phyloP scores from a whole-genome alignment of 2,797 vertebrate genomes.

The Hyperoplus immaculatus region DNA sequence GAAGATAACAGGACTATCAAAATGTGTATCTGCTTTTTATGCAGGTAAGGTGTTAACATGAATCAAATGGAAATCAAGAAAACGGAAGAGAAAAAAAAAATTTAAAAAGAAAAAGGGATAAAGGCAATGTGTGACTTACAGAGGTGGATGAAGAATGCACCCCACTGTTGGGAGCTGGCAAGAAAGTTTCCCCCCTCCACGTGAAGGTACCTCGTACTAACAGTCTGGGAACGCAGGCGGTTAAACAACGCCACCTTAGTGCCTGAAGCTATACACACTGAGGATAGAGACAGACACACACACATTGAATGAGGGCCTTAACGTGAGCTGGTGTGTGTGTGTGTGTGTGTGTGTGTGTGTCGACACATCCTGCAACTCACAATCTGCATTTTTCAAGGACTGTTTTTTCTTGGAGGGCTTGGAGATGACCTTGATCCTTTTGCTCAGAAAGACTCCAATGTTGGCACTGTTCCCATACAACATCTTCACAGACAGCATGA shows the following conservation, averaged over 20 bases:
- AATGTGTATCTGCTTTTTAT: not conserved
- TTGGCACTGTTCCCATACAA: slow-evolving; percentile 97
- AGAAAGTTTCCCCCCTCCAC: slow-evolving; percentile 99
- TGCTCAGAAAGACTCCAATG: slow-evolving; percentile 98
- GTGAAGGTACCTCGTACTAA: slow-evolving; percentile 98
- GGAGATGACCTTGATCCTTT: slow-evolving; percentile 99
- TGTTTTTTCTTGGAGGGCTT: slow-evolving; percentile 99
- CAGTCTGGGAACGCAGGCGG: slow-evolving; percentile 97
- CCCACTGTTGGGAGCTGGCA: slow-evolving; percentile 99
- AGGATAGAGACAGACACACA: not conserved
- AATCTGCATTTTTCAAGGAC: slow-evolving; percentile 97
- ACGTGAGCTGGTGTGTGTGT: not conserved
- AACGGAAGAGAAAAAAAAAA: not conserved
- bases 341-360: not conserved
- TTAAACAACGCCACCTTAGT: slow-evolving; percentile 99
- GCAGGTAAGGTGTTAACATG: not conserved
- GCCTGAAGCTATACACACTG: slow-evolving; percentile 98
- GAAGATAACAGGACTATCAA: not conserved
- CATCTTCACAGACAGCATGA: slow-evolving; percentile 99
- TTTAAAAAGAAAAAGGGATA: not conserved
- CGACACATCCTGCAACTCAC: slow-evolving; percentile 84
- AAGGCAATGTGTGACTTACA: slow-evolving; percentile 85
- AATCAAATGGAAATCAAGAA: not conserved
- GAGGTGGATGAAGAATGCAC: slow-evolving; percentile 98
- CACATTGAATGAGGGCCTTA: not conserved